These are phyloP conservation scores for Brienomyrus longianalis DNA, from an alignment of 2,113 vertebrate species.

Conservation along the genomic window DNA sequence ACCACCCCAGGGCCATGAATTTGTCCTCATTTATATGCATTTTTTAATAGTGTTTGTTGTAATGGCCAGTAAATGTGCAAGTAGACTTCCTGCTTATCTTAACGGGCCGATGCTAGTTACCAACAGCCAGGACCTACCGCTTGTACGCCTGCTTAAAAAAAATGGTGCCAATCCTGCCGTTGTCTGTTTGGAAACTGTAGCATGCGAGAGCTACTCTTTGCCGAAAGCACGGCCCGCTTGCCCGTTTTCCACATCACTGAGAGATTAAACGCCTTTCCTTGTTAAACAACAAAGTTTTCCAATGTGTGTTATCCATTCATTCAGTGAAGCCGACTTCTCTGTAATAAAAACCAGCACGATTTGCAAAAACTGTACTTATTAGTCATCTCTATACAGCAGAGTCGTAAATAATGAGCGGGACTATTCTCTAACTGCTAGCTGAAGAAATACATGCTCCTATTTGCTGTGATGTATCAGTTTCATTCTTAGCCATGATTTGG, in stretches of 20 bases:
- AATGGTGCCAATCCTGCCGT: background rate
- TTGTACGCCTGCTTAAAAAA: background rate
- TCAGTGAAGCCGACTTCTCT: background rate
- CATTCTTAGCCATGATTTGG: background rate
- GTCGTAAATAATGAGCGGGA: background rate
- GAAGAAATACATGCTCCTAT: background rate
- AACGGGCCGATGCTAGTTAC: background rate
- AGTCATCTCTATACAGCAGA: background rate
- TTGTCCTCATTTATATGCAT: conserved; percentile 39
- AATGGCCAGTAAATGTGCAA: conserved; percentile 29
- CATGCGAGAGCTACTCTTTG: too few relatives aligned
- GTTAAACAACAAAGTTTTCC: background rate
- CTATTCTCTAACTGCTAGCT: background rate
- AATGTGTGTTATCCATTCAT: background rate
- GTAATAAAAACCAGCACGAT: background rate
- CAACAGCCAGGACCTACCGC: background rate
- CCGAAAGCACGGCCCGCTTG: background rate
- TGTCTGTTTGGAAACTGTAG: background rate
- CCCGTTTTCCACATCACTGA: conserved; percentile 16
- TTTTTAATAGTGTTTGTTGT: conserved; percentile 33
- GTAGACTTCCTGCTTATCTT: background rate
- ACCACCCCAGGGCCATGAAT: conserved; percentile 49
- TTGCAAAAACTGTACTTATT: background rate
- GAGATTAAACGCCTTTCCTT: background rate
- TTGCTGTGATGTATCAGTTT: background rate